Base-by-base conservation (phyloP, 2,888 invertebrate species). In the Eristalis intricaria region DNA sequence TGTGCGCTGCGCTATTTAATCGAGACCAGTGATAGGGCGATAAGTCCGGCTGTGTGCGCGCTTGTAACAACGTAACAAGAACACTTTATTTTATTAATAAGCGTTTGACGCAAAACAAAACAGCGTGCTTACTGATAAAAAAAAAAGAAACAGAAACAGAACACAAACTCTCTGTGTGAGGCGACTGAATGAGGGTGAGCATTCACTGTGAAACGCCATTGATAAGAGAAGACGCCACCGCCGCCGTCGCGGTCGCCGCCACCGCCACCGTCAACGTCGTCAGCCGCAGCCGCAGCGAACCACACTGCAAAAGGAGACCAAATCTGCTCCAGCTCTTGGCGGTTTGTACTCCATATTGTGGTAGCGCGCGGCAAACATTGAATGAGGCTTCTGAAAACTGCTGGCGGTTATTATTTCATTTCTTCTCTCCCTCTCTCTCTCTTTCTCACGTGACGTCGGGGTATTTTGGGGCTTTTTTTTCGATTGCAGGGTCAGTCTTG, bases 41-140 rank as follows among this genome's bases (percentile, higher is more conserved):
- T 84, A 84, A 84, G 64, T 63, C 22, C 22, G 13, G 11, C 4
- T 76, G 38, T 76, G 32, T 60, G 74, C 35, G 64, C 32, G 43
- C 73, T 73, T 73, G 73, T 73, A 73, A 63, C 40, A 71, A 74
- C 56, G 74, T 65, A 74, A 74, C 56, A 74, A 74, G 50, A 73
- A 63, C n/a, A 73, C 50, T 38, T 58, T 23, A 23, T 50, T 68
- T 68, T 50, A 65, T 69, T 80, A 74, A 81, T 70, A 77, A 80
- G 61, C 66, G 43, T 75, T 86, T 86, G 83, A 82, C 83, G 82
- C 78, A 78, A 70, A 79, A 86, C 75, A 71, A 68, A 75, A 74
- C 26, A 50, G 50, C 50, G 60, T 26, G 71, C 66, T 60, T 60
- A n/a, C 63, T 75, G 79, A 83, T 78, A 84, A 79, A 60, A 32